Base-by-base conservation (phyloP, 2,888 invertebrate species). In the Sarcophaga rosellei region DNA sequence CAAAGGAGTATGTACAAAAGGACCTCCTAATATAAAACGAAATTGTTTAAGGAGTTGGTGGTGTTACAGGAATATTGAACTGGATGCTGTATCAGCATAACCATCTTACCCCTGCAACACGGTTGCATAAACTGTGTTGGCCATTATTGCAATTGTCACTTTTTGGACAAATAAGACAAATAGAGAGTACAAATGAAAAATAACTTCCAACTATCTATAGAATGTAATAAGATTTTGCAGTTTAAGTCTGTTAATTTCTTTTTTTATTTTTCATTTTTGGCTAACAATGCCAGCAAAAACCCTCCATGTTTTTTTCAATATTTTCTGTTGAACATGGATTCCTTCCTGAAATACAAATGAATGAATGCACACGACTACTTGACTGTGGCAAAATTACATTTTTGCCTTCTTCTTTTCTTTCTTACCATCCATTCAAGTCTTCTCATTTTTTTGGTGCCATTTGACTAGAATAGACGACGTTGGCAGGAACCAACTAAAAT, bases 121-220 rank as follows among this genome's bases (percentile, higher is more conserved):
- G 5, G 17, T 53, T 57, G 75, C 72, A 76, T 80, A 73, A 81
- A 78, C 61, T 70, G 65, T 79, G 65, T 72, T 75, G 69, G 70
- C 57, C 57, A 75, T 84, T 74, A 81, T 84, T 77, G 81, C 81
- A 84, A 81, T 86, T 86, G 86, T 81, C 86, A 86, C 81, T 86
- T 86, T 86, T 86, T 10, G 35, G 35, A 35, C 35, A 35, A 35
- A 35, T 35, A 35, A 68, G 74, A 84, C 83, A 86, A 86, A 84
- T 81, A 86, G 77, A 81, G 77, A 70, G 17, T 17, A 15, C 17
- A 78, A 86, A 84, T 81, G 84, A 78, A 75, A 84, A 84, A 78
- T 66, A 81, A 80, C 63, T 80, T 80, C 47, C 77, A 81, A 17
- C 35, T 35, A 53, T 21, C n/a, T 35, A 25, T 12, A 23, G 4